Conservation (phyloP, 2,888 invertebrate species). For the Gandaritis pyraliata region DNA sequence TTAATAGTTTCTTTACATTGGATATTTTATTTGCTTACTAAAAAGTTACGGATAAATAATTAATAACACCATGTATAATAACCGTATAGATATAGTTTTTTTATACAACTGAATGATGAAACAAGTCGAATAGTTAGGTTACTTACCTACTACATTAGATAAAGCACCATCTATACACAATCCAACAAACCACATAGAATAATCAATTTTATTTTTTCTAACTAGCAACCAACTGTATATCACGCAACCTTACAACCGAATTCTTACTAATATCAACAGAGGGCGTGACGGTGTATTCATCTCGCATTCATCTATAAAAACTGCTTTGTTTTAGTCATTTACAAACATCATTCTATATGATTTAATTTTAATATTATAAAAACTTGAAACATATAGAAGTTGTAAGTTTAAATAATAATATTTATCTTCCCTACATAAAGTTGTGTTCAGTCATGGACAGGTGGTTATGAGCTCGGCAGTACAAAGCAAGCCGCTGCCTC, state of each 20-base stretch:
- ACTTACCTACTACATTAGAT: too few relatives aligned
- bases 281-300: neutral
- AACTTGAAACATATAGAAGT: neutral
- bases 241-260: neutral
- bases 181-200: neutral
- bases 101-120: too few relatives aligned
- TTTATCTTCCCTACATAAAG: neutral
- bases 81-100: too few relatives aligned
- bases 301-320: too few relatives aligned
- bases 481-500: constrained; percentile 41
- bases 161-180: constrained; percentile 1
- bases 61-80: too few relatives aligned
- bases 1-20: too few relatives aligned
- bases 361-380: too few relatives aligned
- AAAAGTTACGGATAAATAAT: too few relatives aligned
- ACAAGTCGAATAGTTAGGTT: too few relatives aligned
- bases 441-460: constrained; percentile 5
- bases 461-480: constrained; percentile 37
- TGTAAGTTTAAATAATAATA: neutral
- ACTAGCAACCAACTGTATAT: neutral
- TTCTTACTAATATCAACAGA: constrained; percentile 7
- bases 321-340: too few relatives aligned
- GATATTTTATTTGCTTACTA: too few relatives aligned
- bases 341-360: too few relatives aligned
- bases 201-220: neutral